Percentiles rank a stretch among this genome's conserved stretches.
Conservation (phyloP, 2,113 vertebrate genomes). For the Microcebus lehilahytsara region DNA sequence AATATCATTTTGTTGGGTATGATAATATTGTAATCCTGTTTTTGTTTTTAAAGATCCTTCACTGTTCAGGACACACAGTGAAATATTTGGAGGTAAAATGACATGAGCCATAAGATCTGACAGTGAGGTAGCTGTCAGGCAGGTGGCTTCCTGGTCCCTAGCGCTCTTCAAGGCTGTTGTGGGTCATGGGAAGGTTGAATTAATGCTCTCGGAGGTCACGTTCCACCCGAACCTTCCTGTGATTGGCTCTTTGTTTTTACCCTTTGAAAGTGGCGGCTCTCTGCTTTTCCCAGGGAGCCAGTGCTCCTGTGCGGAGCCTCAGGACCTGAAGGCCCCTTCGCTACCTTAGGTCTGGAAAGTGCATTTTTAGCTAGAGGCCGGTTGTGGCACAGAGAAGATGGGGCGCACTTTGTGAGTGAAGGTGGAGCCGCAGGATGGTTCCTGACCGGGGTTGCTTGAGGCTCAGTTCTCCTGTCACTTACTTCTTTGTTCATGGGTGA, state of each 20-base stretch:
- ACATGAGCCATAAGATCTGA: background rate
- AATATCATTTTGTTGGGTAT: background rate
- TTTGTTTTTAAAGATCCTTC: background rate
- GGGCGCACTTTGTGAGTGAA: background rate
- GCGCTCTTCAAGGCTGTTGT: background rate
- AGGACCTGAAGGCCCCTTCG: background rate
- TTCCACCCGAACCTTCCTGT: background rate
- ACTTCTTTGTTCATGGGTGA: fast-evolving
- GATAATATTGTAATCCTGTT: background rate
- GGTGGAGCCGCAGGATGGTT: fast-evolving
- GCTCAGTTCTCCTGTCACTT: too few relatives aligned
- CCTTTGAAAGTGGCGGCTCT: background rate
- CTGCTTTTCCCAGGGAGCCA: background rate
- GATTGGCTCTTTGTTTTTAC: background rate
- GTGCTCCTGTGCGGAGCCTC: background rate
- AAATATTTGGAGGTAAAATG: background rate
- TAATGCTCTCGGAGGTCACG: background rate
- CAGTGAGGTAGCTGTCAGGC: background rate
- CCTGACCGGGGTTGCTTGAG: background rate
- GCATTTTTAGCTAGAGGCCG: background rate
- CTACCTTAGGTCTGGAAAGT: background rate
- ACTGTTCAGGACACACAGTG: background rate
- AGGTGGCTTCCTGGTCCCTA: background rate
- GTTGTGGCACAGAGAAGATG: background rate
- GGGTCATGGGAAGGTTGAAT: too few relatives aligned